phyloP scores from a whole-genome alignment of 2,888 invertebrate genomes.

The Lagria hirta region DNA sequence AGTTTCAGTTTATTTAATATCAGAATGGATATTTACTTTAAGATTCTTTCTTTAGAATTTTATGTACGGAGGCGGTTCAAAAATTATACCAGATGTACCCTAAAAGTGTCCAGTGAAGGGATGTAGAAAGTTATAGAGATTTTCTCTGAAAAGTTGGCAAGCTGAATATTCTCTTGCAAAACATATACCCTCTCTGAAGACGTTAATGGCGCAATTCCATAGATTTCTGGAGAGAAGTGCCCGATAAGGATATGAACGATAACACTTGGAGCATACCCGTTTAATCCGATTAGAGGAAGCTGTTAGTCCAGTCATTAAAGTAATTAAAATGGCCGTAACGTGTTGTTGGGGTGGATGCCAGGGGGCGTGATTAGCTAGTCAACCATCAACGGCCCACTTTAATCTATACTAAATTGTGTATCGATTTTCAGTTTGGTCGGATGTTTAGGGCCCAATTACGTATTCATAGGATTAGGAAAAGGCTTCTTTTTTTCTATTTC shows the following conservation, averaged over 20 bases:
- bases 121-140: no score
- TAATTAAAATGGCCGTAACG: conserved; percentile 45
- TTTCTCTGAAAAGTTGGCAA: no score
- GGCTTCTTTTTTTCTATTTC: no score
- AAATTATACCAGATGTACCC: no score
- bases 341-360: conserved; percentile 32
- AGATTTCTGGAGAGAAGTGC: neutral
- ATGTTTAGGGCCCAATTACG: conserved; percentile 17
- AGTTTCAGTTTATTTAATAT: no score
- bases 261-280: conserved; percentile 32
- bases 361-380: conserved; percentile 37
- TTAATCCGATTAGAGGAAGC: conserved; percentile 46
- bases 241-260: conserved; percentile 32
- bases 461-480: no score
- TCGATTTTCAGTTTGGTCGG: conserved; percentile 32
- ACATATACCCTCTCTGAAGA: neutral
- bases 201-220: conserved; percentile 1
- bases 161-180: no score
- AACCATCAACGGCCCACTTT: conserved; percentile 34
- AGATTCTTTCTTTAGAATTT: no score
- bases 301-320: conserved; percentile 46
- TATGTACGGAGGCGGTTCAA: no score
- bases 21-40: no score
- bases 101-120: no score
- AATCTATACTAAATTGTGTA: conserved; percentile 37